phyloP scores from a whole-genome alignment of 1,140 invertebrate species.

The Zaprionus nigranus region DNA sequence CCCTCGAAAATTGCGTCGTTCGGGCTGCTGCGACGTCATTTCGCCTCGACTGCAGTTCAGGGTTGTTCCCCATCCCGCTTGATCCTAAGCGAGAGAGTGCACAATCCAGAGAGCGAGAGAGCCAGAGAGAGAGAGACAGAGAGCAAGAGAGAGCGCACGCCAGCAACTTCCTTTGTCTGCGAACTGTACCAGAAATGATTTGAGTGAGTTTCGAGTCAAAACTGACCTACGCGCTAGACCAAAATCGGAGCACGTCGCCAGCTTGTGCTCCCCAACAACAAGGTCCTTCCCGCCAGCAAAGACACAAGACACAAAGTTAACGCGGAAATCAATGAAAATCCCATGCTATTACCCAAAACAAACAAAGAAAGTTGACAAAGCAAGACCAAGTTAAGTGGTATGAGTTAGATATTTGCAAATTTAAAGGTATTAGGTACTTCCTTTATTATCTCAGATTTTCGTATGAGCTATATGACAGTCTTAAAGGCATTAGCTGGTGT shows the following conservation, averaged over 20 bases:
- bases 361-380: background rate
- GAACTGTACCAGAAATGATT: constrained; percentile 34
- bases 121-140: constrained; percentile 19
- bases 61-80: constrained; percentile 55
- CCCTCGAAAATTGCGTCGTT: constrained; percentile 20
- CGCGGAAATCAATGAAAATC: constrained; percentile 19
- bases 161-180: constrained; percentile 48
- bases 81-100: constrained; percentile 13
- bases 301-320: constrained; percentile 61
- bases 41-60: constrained; percentile 10
- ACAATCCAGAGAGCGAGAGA: background rate
- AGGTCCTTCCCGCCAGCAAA: constrained; percentile 4
- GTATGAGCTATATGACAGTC: background rate
- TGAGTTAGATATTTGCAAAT: background rate
- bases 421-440: background rate
- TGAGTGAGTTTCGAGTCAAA: constrained; percentile 28
- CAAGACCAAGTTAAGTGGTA: background rate
- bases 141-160: background rate
- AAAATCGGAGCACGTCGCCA: background rate
- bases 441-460: no score
- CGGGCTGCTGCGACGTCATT: constrained; percentile 65
- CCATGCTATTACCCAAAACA: constrained; percentile 5
- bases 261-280: no score
- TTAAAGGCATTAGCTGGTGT: background rate
- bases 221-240: constrained; percentile 44